These are phyloP conservation scores for Apodemia zela DNA, from an alignment of 2,888 invertebrate genomes.

Conservation along the genomic window DNA sequence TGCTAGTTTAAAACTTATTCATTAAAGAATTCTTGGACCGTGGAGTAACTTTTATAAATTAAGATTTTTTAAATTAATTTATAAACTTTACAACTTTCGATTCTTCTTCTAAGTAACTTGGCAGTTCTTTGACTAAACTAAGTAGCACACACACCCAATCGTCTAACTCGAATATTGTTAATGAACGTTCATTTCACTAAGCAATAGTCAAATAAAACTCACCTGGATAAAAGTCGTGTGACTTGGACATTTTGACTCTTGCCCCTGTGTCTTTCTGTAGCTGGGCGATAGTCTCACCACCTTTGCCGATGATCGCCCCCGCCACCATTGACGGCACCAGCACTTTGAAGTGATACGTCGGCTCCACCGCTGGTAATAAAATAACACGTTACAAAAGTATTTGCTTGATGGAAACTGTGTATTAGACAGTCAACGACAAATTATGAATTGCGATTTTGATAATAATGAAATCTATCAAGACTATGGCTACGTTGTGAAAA, in stretches of 20 bases:
- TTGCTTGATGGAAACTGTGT: neutral
- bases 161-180: too few species aligned
- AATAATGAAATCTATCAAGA: neutral
- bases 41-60: too few species aligned
- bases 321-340: slow-evolving; percentile 98
- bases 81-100: too few species aligned
- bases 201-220: slow-evolving; percentile 45
- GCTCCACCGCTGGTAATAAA: slow-evolving; percentile 86
- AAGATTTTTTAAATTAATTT: too few species aligned
- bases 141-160: too few species aligned
- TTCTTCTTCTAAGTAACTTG: too few species aligned
- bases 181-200: neutral
- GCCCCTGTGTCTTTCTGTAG: slow-evolving; percentile 98
- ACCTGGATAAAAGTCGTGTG: slow-evolving; percentile 99
- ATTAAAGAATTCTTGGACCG: too few species aligned
- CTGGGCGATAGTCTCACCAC: slow-evolving; percentile 98
- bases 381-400: slow-evolving; percentile 36
- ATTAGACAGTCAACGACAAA: neutral
- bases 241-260: slow-evolving; percentile 99
- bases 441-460: neutral
- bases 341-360: slow-evolving; percentile 97
- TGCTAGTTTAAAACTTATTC: too few species aligned
- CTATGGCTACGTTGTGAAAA: neutral
- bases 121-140: too few species aligned
- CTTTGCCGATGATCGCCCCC: slow-evolving; percentile 99